Base-by-base conservation (phyloP, 2,888 invertebrate species). In the Apamea monoglypha region DNA sequence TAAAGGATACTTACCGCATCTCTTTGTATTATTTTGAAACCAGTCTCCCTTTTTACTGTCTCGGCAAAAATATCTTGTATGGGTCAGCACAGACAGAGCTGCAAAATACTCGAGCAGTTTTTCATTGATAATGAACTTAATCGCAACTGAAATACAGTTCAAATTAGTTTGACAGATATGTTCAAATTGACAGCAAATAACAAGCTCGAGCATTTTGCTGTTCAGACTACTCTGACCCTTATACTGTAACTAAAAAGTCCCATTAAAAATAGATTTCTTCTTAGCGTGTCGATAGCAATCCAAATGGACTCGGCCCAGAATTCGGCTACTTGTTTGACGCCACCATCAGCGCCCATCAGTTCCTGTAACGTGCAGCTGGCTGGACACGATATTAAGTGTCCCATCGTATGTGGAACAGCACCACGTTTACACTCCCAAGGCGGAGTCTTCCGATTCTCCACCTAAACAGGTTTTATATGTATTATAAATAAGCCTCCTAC, bases 1-100 rank as follows among this genome's bases (percentile, higher is more conserved):
- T 96, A 96, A 96, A 96, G 92, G 89, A 95, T 94, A 93, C 91
- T 94, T 95, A 96, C 94, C 93, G 90, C 82, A 89, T 83, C 72
- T 67, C 44, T 67, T 82, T 81, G 83, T 94, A 91, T 94, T 86
- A 91, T 93, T 94, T 89, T 47, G 44, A 12, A 79, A 59, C 59
- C n/a, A 25, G 0, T 44, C 18, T 14, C 29, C 44, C 8, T 21
- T 14, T 29, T 10, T 47, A 59, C 32, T n/a, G n/a, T n/a, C 36
- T 12, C 25, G 10, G 36, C 25, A 25, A 53, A 36, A 70, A 50
- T 29, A 32, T 53, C 10, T 2, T 71, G 0, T 12, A 36, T 1
- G 1, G 36, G 36, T n/a, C n/a, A 56, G 12, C 8, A 6, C 6
- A 36, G 56, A 16, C 32, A 16, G 2, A 21, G 14, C 0, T 16